phyloP scores from a whole-genome alignment of 1,140 invertebrate genomes.

The Camponotus vicinus region DNA sequence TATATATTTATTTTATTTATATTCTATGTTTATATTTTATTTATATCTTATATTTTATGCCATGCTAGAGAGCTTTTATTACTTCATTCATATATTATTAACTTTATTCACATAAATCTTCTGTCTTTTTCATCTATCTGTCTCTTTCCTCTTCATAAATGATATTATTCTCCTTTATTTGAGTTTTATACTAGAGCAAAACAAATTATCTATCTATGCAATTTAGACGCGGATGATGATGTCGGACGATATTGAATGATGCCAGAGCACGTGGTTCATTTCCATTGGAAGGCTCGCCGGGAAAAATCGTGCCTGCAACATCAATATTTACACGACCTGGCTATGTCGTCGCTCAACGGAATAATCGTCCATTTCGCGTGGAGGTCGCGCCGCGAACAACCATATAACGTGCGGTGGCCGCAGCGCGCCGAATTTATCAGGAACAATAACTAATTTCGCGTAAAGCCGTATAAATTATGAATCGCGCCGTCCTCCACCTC shows the following conservation, averaged over 20 bases:
- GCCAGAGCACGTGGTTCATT: not conserved
- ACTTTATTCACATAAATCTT: too few relatives aligned
- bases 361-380: constrained; percentile 27
- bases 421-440: constrained; percentile 71
- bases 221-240: not conserved
- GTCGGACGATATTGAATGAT: not conserved
- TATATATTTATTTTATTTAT: too few relatives aligned
- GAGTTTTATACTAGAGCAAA: too few relatives aligned
- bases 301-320: not conserved
- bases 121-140: too few relatives aligned
- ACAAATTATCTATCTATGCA: too few relatives aligned
- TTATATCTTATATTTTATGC: too few relatives aligned
- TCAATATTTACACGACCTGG: constrained; percentile 28
- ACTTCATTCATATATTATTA: too few relatives aligned
- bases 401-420: not conserved
- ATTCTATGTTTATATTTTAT: too few relatives aligned
- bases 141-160: too few relatives aligned
- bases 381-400: not conserved
- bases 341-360: not conserved
- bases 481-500: constrained; percentile 17
- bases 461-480: constrained; percentile 79
- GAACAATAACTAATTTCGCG: constrained; percentile 78
- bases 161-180: too few relatives aligned
- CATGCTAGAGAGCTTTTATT: too few relatives aligned
- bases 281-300: not conserved